Percentiles rank a stretch among this genome's conserved stretches.
Evolutionary conservation across 1,140 invertebrate species (phyloP).

Genomic region (Steinernema khuongi): DNA sequence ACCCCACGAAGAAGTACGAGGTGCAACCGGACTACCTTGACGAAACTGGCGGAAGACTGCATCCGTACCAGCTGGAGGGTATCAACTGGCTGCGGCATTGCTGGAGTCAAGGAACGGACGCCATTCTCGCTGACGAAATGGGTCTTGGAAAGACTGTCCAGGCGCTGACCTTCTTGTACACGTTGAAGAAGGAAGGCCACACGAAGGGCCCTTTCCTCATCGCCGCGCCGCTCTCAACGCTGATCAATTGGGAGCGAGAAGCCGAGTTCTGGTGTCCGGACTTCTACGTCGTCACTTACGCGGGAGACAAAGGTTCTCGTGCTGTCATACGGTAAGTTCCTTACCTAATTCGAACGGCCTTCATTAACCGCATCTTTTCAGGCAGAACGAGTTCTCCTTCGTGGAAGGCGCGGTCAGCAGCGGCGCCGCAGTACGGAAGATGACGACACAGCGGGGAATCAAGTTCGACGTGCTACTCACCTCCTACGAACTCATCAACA

Average conservation of each 20-base stretch:
- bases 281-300: slow-evolving; percentile 97
- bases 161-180: slow-evolving; percentile 94
- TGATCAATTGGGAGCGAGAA: slow-evolving; percentile 99
- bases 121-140: slow-evolving; percentile 98
- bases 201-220: slow-evolving; percentile 91
- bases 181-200: slow-evolving; percentile 94
- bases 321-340: slow-evolving; percentile 64
- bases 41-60: slow-evolving; percentile 78
- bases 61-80: slow-evolving; percentile 94
- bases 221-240: slow-evolving; percentile 90
- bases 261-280: slow-evolving; percentile 99
- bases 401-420: slow-evolving; percentile 85
- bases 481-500: slow-evolving; percentile 94
- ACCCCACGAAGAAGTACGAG: slow-evolving; percentile 81
- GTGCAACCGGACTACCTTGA: slow-evolving; percentile 86
- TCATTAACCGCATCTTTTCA: neutral
- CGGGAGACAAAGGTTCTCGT: slow-evolving; percentile 93
- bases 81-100: slow-evolving; percentile 83
- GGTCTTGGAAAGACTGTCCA: slow-evolving; percentile 99
- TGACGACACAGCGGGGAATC: slow-evolving; percentile 73
- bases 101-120: slow-evolving; percentile 93
- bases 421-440: slow-evolving; percentile 73
- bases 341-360: neutral
- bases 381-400: slow-evolving; percentile 93
- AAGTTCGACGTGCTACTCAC: slow-evolving; percentile 98